Base-by-base conservation (phyloP, 2,797 vertebrate species). In the Garrulus glandarius region DNA sequence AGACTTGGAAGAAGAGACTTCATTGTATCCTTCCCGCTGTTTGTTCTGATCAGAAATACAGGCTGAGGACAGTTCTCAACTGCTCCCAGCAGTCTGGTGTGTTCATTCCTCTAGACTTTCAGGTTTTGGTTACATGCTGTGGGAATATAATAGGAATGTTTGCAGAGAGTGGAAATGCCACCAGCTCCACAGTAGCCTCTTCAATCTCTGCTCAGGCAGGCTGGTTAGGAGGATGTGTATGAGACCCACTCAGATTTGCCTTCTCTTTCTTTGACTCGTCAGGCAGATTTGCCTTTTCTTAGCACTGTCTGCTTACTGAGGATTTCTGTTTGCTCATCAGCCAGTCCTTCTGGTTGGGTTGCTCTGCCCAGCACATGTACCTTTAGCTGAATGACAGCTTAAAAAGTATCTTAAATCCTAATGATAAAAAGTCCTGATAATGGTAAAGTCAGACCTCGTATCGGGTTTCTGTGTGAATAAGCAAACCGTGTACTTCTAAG, bases 261-360 rank as follows among this genome's bases (percentile, higher is more conserved):
- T 69, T 76, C 67, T 53, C 47, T 44, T 77, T 34, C 37, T 64
- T 57, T 34, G 59, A 47, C 27, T 56, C 0, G 0, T 63, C 64
- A 24, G 37, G 57, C 60, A 88, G 79, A 50, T 81, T 47, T 60
- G 63, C 44, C 23, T 82, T 59, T 67, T 47, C 63, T 56, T 77
- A 53, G 30, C 3, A 1, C 41, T 1, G 0, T 37, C 34, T 68
- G 0, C 34, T 49, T 70, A 2, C 0, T 34, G 55, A 11, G 16
- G 2, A 43, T 78, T 90, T 81, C 32, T 49, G 9, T 82, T 69
- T 57, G 41, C 77, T 89, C 41, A n/a, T 52, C 50, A 69, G 39
- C 37, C 46, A 27, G 2, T 29, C n/a, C 34, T 77, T 67, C 18
- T 56, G 30, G 8, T 21, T 76, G n/a, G 19, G 27, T n/a, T 85